Evolutionary conservation across 92 coral and sea anemone species (phyloP).

Genomic region (Zoanthus gigantus): DNA sequence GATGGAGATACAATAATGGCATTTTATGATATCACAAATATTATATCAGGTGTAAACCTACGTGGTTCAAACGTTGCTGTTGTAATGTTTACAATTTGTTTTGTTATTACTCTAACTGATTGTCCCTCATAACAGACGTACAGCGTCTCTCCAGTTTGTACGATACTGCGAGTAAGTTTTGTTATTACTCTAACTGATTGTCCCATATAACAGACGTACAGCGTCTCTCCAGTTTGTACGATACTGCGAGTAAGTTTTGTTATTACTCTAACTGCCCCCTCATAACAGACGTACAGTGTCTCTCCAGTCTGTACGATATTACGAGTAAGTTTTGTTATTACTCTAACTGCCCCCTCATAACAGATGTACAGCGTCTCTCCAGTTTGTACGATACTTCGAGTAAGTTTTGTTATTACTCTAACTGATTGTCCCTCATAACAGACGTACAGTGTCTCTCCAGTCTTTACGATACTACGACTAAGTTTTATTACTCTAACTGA

Average conservation of each 20-base stretch:
- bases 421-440: constrained; percentile 8
- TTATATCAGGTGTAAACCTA: background rate
- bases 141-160: constrained; percentile 76
- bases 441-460: constrained; percentile 83
- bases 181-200: no score
- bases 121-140: background rate
- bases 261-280: no score
- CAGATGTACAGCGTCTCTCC: no score
- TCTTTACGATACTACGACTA: constrained; percentile 75
- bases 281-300: constrained; percentile 50
- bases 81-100: background rate
- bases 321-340: constrained; percentile 25
- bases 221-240: no score
- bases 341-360: no score
- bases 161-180: constrained; percentile 62
- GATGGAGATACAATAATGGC: no score
- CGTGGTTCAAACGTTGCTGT: background rate
- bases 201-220: no score
- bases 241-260: background rate
- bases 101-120: no score
- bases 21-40: no score
- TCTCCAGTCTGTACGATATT: constrained; percentile 81
- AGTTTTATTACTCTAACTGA: no score
- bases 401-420: background rate
- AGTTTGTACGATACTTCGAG: no score